Evolutionary conservation across 2,797 vertebrate species (phyloP), one percentile per base, ranked within the genome.

Genomic region (Pithecia hirsuta): DNA sequence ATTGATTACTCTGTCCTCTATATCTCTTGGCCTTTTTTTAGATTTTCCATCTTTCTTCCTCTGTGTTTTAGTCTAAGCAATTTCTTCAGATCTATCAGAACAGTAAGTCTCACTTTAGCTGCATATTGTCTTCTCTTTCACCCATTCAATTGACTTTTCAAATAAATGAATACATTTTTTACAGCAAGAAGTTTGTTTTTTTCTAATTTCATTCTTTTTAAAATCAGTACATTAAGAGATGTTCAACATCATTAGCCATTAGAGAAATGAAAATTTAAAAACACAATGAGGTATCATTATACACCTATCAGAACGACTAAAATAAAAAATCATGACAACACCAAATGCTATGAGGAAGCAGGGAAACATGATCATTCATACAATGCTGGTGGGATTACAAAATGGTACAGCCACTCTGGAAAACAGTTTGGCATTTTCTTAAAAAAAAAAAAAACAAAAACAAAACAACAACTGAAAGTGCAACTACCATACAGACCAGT

Each of bases 231-330:
- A 74, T 75, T 81, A 92, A 92, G 78, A 61, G 64, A 85, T 50
- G 78, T 44, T 90, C 64, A 59, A 95, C 81, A 88, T 91, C 67
- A 89, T 84, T 79, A 91, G 36, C 50, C 67, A 91, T 52, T 83
- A 78, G 48, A 39, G 46, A 95, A 90, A 91, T 39, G 30, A 85
- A 94, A 78, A 95, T 94, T 67, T 91, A 70, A 94, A 92, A 95
- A 81, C 33, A 36, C 59, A 67, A 41, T 7, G 33, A 91, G 74
- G 33, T 70, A 83, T 50, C 76, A 96, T n/a, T 24, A 92, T 36
- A 80, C 2, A 46, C 39, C 59, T 48, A 46, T 44, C 28, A 64
- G 79, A 55, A 74, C 28, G n/a, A 39, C 44, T 48, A 41, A 78
- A 79, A 4, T 17, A 44, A 92, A 86, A 86, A n/a, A 36, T 0